These are phyloP conservation scores for Lithosia quadra DNA, from an alignment of 2,888 invertebrate species.

Conservation along the genomic window DNA sequence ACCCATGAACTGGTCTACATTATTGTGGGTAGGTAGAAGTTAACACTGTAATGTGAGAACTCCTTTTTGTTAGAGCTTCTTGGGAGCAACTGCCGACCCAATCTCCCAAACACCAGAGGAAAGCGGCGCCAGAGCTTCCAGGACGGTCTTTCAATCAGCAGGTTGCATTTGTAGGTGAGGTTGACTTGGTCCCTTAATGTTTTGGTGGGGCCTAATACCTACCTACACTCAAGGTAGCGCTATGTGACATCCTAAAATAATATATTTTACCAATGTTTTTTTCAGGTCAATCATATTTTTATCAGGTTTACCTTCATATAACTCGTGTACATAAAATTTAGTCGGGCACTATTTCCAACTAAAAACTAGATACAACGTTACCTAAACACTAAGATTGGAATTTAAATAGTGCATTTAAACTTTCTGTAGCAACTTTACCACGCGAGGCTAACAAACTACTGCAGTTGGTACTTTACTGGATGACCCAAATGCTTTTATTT, in stretches of 20 bases:
- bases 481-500: constrained; percentile 50
- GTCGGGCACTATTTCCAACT: background rate
- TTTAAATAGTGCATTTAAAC: constrained; percentile 7
- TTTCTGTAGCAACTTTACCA: constrained; percentile 26
- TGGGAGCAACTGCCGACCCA: too few relatives aligned
- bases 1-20: too few relatives aligned
- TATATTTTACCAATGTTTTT: background rate
- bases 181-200: too few relatives aligned
- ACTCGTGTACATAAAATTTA: background rate
- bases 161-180: too few relatives aligned
- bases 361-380: background rate
- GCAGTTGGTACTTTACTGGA: constrained; percentile 39
- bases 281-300: background rate
- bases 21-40: too few relatives aligned
- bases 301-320: constrained; percentile 1
- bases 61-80: too few relatives aligned
- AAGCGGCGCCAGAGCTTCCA: too few relatives aligned
- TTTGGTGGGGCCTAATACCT: too few relatives aligned
- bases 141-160: too few relatives aligned
- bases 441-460: constrained; percentile 37
- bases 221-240: background rate
- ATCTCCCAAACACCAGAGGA: too few relatives aligned
- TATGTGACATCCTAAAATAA: background rate
- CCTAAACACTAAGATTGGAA: constrained; percentile 14
- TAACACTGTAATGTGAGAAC: too few relatives aligned